Conservation (phyloP, 2,113 vertebrate genomes). For the Geococcyx californianus region DNA sequence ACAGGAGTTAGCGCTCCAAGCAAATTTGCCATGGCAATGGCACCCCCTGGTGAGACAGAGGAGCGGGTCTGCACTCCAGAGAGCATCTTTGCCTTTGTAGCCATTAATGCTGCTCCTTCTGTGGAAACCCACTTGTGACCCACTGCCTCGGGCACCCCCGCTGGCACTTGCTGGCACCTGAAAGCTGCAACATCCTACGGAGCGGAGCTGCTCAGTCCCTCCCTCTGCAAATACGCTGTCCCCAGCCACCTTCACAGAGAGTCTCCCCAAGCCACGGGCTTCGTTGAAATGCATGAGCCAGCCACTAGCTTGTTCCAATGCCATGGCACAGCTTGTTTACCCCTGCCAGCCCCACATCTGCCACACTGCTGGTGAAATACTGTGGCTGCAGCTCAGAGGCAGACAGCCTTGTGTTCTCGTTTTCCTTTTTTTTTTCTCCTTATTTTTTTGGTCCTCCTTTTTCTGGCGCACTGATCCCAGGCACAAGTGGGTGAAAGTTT, state of each 20-base stretch:
- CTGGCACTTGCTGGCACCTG: background rate
- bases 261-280: background rate
- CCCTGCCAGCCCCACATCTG: accelerated
- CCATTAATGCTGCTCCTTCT: background rate
- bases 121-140: background rate
- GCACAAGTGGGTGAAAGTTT: background rate
- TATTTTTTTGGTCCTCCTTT: background rate
- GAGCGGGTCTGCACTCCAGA: background rate
- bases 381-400: background rate
- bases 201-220: background rate
- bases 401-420: background rate
- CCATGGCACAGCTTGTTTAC: accelerated
- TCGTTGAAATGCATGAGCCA: background rate
- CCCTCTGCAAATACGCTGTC: background rate
- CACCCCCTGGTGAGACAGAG: slow-evolving; percentile 25
- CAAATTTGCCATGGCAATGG: slow-evolving; percentile 36
- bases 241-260: background rate
- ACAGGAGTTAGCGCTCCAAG: background rate
- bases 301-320: background rate
- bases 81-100: background rate
- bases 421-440: too few species aligned
- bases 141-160: background rate
- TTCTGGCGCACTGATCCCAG: background rate
- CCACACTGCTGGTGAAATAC: accelerated
- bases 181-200: background rate